Conservation (phyloP, 2,888 invertebrate species). For the Zaprionus lineosus region DNA sequence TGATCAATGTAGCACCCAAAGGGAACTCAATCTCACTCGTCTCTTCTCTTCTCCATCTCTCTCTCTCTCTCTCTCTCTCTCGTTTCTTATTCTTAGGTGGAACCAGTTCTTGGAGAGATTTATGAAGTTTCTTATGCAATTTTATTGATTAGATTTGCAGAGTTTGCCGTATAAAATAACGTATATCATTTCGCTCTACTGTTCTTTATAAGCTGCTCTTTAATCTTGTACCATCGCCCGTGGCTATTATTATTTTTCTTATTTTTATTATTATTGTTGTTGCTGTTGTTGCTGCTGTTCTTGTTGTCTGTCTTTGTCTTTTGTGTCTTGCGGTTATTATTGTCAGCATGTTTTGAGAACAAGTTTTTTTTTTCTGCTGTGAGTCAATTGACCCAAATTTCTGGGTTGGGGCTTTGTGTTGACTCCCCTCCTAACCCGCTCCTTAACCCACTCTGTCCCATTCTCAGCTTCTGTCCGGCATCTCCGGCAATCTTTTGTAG, state of each 20-base stretch:
- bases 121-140: background rate
- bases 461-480: slow-evolving; percentile 3
- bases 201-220: background rate
- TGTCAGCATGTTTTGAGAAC: slow-evolving; percentile 69
- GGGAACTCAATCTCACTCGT: no score
- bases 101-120: no score
- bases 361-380: slow-evolving; percentile 59
- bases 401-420: slow-evolving; percentile 61
- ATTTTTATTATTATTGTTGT: slow-evolving; percentile 19
- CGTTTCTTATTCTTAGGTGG: no score
- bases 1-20: no score
- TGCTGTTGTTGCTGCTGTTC: slow-evolving; percentile 15
- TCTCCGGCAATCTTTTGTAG: slow-evolving; percentile 33
- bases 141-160: slow-evolving; percentile 10
- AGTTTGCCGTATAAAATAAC: background rate
- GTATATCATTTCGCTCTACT: slow-evolving; percentile 3
- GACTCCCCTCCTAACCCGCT: no score
- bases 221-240: slow-evolving; percentile 19
- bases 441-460: slow-evolving; percentile 17
- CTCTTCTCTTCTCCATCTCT: no score
- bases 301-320: slow-evolving; percentile 13
- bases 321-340: slow-evolving; percentile 64
- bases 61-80: no score
- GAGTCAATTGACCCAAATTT: slow-evolving; percentile 77
- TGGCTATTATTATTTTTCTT: slow-evolving; percentile 9